Evolutionary conservation across 2,888 invertebrate genomes (phyloP).

Genomic region (Dasysyrphus albostriatus): DNA sequence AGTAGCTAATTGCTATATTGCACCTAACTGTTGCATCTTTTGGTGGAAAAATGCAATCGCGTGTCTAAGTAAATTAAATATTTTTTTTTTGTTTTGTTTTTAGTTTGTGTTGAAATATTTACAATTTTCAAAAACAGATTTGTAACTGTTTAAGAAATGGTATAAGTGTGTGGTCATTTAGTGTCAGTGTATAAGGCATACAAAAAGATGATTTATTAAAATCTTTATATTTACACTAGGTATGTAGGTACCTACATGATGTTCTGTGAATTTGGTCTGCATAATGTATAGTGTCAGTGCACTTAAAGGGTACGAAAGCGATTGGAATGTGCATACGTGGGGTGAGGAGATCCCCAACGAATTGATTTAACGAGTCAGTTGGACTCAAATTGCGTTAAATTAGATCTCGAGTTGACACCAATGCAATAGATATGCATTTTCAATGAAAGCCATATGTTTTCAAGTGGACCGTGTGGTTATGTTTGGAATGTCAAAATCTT

Average conservation of each 20-base stretch:
- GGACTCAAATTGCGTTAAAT: too few relatives aligned
- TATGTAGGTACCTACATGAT: too few relatives aligned
- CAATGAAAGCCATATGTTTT: too few relatives aligned
- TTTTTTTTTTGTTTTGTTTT: slow-evolving; percentile 4
- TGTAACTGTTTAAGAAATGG: not conserved
- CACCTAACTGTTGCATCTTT: not conserved
- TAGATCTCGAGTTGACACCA: too few relatives aligned
- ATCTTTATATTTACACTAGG: not conserved
- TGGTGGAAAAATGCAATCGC: slow-evolving; percentile 12
- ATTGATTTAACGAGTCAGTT: too few relatives aligned
- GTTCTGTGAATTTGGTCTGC: not conserved
- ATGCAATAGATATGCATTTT: too few relatives aligned
- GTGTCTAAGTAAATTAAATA: slow-evolving; percentile 14
- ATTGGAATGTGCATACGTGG: not conserved
- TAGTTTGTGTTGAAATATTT: slow-evolving; percentile 3
- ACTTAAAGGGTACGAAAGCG: not conserved
- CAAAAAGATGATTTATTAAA: too few relatives aligned
- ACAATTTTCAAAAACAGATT: slow-evolving; percentile 7
- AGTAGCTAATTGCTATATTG: not conserved
- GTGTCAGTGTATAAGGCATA: too few relatives aligned
- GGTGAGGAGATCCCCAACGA: too few relatives aligned
- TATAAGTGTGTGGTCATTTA: not conserved
- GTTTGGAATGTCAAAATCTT: too few relatives aligned
- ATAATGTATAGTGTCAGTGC: not conserved
- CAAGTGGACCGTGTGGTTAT: too few relatives aligned